Evolutionary conservation across 2,888 invertebrate genomes (phyloP), one percentile per base, ranked within the genome.

Genomic region (Cephus pulcher): DNA sequence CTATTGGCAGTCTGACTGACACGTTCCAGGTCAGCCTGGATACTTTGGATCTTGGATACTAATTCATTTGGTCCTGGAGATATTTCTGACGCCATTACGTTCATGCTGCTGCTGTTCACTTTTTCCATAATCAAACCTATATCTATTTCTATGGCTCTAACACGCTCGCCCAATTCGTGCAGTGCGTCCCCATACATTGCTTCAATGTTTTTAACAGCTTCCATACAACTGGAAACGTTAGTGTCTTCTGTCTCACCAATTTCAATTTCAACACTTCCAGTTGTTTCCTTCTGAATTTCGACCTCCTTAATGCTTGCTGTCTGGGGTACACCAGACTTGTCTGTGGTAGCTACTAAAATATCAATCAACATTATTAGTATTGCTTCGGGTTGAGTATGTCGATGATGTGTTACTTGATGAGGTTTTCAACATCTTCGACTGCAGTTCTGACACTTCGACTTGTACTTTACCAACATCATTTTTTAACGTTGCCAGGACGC

Each of bases 21-120:
- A 40, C 84, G 86, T 30, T 90, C 90, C 82, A 93, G 88, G n/a
- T 93, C 92, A 1, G 84, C 83, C 84, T 93, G 92, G 9, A 93
- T 84, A 11, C 83, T 82, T 12, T 90, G 83, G 1, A 93, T 86
- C 77, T 92, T 92, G 40, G 87, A 85, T 79, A 90, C 89, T 11
- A 93, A 82, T 15, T 92, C 92, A 9, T 86, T 85, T 23, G 92
- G 73, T 33, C 70, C 80, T 33, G 74, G 80, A 71, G 32, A 73
- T n/a, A n/a, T 32, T 56, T 73, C 77, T 23, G 34, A 37, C 69
- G 1, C 74, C 69, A n/a, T 73, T 75, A 2, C 76, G 34, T 69
- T 75, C 75, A 75, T 78, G 6, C 33, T 74, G 34, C 30, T 75
- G 33, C 78, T 78, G 75, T 88, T 86, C 30, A 87, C 81, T 76